Base-by-base conservation (phyloP, 2,797 vertebrate genomes). In the Atherinosoma microstoma region DNA sequence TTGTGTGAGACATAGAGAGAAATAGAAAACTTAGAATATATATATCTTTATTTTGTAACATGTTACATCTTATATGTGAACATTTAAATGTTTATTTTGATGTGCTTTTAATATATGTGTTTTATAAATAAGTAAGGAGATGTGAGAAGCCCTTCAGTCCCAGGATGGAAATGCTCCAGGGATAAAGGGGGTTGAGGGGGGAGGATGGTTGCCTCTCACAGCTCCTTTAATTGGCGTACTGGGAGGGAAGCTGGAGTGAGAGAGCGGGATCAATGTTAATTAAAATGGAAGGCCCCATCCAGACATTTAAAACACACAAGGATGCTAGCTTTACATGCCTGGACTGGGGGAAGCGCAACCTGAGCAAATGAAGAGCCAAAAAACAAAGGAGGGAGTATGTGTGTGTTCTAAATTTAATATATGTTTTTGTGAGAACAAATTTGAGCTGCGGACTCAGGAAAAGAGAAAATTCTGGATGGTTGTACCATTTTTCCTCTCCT, bases 271-370 rank as follows among this genome's bases (percentile, higher is more conserved):
- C 73, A 75, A 70, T 94, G 93, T 94, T 97, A 95, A 96, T 96
- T 97, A 96, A 94, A 95, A 80, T 84, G 72, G 73, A 89, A 90
- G 72, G 72, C 78, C 78, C 63, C 92, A 89, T 92, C 90, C 91
- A 94, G 95, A 95, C 94, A 95, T 96, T 96, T 94, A 78, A 95
- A 95, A 96, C 83, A 92, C 89, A 92, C 94, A 94, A 94, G 63
- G 81, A 87, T 75, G 63, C 78, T 82, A 75, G 80, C 76, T 87
- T 80, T 72, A 87, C 82, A 88, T 93, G 93, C 87, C 91, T 93
- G 93, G 93, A 65, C 94, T 95, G 67, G 51, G 67, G 74, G 79
- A 70, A 73, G 74, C 61, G 58, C 49, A 83, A 79, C 80, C 78
- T 76, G 83, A 67, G 72, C 78, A 73, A 66, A 72, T 53, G 70